Evolutionary conservation across 2,797 vertebrate genomes (phyloP), one percentile per base, ranked within the genome.

Genomic region (Pangasius macronema): DNA sequence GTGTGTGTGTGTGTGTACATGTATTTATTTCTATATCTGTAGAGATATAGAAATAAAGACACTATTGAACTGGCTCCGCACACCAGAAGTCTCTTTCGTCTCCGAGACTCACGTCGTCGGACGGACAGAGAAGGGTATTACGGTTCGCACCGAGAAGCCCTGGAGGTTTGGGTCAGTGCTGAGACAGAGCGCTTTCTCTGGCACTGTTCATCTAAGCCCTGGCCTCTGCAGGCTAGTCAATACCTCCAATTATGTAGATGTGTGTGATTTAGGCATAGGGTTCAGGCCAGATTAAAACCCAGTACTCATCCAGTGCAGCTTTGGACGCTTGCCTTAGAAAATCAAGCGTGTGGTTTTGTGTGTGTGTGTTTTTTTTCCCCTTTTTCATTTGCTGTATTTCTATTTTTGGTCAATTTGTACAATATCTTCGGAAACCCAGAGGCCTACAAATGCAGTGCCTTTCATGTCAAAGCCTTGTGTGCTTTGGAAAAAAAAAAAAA

Each of bases 161-260:
- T 46, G 72, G 86, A 89, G 90, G 85, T 68, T 79, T 86, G 83
- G 59, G 65, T 61, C 85, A 72, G 53, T n/a, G 61, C 73, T 70
- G 84, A 88, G 86, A 86, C 51, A 46, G 75, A 68, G 51, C 51
- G 14, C 36, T 55, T 83, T 77, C 24, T 84, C 81, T 87, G 22
- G 51, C 70, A 53, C 39, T 75, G 53, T 53, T 77, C 87, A 57
- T 75, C 59, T 53, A 82, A 82, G 67, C 22, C 33, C 61, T 84
- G 67, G 86, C 67, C 53, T 90, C 68, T 87, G 79, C 63, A 14
- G 46, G 81, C 88, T 11, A 39, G 82, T 90, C 90, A 87, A 80
- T 90, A 90, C 36, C 70, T 83, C 59, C 88, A 88, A 86, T 91
- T 87, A 91, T 86, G 89, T 76, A 86, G 68, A 84, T 85, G 73